Base-by-base conservation (phyloP, 2,113 vertebrate genomes). In the Danionella cerebrum region DNA sequence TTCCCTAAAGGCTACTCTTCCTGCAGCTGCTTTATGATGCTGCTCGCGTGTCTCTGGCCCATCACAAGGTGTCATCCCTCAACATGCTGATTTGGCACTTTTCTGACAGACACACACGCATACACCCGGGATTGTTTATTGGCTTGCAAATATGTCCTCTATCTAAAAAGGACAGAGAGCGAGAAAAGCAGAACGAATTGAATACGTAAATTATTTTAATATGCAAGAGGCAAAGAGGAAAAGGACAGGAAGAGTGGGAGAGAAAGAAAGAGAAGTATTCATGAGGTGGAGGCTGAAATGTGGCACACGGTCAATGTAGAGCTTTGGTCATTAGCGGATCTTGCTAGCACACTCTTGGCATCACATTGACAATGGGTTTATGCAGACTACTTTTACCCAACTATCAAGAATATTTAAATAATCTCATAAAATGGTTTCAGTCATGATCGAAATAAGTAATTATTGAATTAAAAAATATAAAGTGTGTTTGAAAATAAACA, bases 181-280 rank as follows among this genome's bases (percentile, higher is more conserved):
- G 42, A 48, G 47, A 18, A 58, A 59, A 12, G 67, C 25, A 67
- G 48, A 73, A 58, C 33, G 27, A 64, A 50, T 35, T 45, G 52
- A 45, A 47, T 63, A 60, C 42, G 36, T 33, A 24, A 48, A 50
- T 48, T 42, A 35, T 48, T n/a, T 48, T 64, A 48, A 48, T 64
- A 64, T 64, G 29, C 60, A 64, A 18, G 44, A 50, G 60, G 60
- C 21, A 54, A 45, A 48, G 52, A 42, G 21, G 47, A 27, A 3
- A 45, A 57, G n/a, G 33, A 54, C 19, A 65, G 67, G 44, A 67
- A 64, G 52, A 69, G 48, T 64, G 68, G 45, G 24, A 68, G 79
- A 76, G 59, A 70, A 72, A 69, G 78, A 47, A 53, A 14, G 27
- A 52, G 29, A 84, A 84, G 38, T 16, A 29, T 59, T 29, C 53